phyloP scores from a whole-genome alignment of 2,797 vertebrate species.

The Pteropus rufus region DNA sequence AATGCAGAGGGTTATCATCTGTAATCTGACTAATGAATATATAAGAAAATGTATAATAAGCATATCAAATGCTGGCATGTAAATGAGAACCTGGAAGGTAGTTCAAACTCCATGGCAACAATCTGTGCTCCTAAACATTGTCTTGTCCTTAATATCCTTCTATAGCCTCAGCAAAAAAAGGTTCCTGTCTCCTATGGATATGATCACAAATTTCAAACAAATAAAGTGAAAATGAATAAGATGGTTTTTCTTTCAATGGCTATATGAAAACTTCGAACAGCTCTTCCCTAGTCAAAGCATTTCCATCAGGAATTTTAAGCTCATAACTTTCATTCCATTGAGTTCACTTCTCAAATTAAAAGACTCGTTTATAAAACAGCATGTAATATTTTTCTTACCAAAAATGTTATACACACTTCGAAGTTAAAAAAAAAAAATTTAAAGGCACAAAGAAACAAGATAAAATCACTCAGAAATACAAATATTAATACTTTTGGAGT shows the following conservation, averaged over 20 bases:
- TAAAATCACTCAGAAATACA: conserved; percentile 7
- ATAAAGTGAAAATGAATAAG: conserved; percentile 14
- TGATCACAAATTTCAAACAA: conserved; percentile 41
- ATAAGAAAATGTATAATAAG: not conserved
- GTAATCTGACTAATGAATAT: not conserved
- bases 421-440: conserved; percentile 16
- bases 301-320: conserved; percentile 8
- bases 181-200: not conserved
- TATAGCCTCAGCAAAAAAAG: not conserved
- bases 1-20: not conserved
- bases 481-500: not conserved
- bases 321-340: not conserved
- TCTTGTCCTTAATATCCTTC: not conserved
- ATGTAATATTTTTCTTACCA: conserved; percentile 29
- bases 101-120: not conserved
- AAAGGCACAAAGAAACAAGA: conserved; percentile 9
- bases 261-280: conserved; percentile 23
- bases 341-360: conserved; percentile 37
- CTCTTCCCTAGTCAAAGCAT: not conserved
- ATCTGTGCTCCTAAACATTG: not conserved
- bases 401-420: not conserved
- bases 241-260: conserved; percentile 25
- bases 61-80: not conserved
- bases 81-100: not conserved
- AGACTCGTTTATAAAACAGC: conserved; percentile 15